Evolutionary conservation across 2,797 vertebrate species (phyloP), one percentile per base, ranked within the genome.

Genomic region (Pteronotus mesoamericanus): DNA sequence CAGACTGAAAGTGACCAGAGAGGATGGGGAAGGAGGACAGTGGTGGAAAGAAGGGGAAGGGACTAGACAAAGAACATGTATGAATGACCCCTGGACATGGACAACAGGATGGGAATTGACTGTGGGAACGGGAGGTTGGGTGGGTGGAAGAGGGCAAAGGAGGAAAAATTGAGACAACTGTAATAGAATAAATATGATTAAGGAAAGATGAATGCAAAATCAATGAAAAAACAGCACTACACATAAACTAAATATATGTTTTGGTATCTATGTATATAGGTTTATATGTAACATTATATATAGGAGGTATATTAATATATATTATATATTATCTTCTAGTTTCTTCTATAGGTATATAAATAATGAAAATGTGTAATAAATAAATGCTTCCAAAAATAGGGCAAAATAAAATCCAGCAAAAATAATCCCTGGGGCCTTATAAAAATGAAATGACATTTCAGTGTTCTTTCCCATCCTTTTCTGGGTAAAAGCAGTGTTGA

Each of bases 381-480:
- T 82, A 75, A 34, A 51, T 71, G 37, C 55, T 92, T 80, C 19
- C 18, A 78, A 93, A 82, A 80, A 61, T 59, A 91, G n/a, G n/a
- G n/a, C n/a, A n/a, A n/a, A n/a, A n/a, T n/a, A n/a, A n/a, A n/a
- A n/a, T n/a, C n/a, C 22, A 94, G 69, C 26, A 80, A 82, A 94
- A 92, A 51, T 75, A 44, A 87, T 88, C 21, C 19, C 22, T 53
- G 46, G 9, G 8, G 29, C 1, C 18, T 92, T 77, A 77, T 39
- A 91, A 96, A 96, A 91, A 79, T 82, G 32, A 94, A 75, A 72
- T 84, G n/a, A 72, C 57, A 85, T 87, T 61, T 86, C 39, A 44
- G 18, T 44, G 24, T 64, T 75, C 39, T 91, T 95, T 86, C 21
- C 32, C 51, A 69, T 69, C 44, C 86, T 79, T 59, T 85, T 87